phyloP scores from a whole-genome alignment of 2,888 invertebrate species.

The Thyatira batis region DNA sequence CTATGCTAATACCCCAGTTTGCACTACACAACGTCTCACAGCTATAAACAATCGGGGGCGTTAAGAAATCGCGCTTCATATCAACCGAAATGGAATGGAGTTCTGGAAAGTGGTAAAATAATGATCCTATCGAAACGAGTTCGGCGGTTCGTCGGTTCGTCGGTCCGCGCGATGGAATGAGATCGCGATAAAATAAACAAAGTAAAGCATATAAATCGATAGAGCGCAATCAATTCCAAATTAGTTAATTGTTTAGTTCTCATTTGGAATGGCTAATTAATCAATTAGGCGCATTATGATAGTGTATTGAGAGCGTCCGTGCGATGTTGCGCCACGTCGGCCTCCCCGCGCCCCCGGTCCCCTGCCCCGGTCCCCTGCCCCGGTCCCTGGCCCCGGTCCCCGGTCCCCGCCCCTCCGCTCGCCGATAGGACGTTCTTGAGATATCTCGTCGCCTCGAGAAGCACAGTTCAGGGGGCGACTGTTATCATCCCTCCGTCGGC shows the following conservation, averaged over 20 bases:
- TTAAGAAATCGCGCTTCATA: neutral
- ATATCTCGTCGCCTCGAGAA: constrained; percentile 38
- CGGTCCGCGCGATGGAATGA: neutral
- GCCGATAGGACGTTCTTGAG: constrained; percentile 47
- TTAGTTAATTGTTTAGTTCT: neutral
- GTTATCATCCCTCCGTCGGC: constrained; percentile 36
- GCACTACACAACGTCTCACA: neutral
- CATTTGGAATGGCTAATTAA: neutral
- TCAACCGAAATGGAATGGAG: neutral
- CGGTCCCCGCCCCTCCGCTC: constrained; percentile 17
- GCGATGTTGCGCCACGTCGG: constrained; percentile 10
- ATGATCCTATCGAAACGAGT: neutral
- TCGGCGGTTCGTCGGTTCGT: neutral
- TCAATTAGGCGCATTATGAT: neutral
- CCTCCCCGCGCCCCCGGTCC: neutral
- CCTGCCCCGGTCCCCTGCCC: constrained; percentile 10
- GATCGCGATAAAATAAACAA: neutral
- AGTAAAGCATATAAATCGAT: neutral
- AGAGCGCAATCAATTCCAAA: neutral
- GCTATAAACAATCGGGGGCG: neutral
- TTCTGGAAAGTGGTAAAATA: no score
- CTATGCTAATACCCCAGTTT: constrained; percentile 28
- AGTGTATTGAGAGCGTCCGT: constrained; percentile 1
- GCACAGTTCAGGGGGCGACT: constrained; percentile 47
- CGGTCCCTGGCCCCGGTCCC: constrained; percentile 8